These are phyloP conservation scores for Callionymus lyra DNA, from an alignment of 2,113 vertebrate species.

Conservation along the genomic window DNA sequence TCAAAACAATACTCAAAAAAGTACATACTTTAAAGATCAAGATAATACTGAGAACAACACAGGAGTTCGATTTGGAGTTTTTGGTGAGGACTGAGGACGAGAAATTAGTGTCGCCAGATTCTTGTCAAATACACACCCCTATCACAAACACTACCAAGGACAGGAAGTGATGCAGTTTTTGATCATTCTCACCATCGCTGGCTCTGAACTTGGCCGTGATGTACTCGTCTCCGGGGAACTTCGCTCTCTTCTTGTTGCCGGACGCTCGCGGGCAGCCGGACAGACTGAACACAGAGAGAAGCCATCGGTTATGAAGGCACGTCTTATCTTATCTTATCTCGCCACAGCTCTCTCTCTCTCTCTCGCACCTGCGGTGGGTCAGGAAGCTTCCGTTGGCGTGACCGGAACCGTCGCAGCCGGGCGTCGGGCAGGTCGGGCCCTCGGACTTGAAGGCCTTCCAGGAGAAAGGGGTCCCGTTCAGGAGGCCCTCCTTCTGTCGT, in stretches of 20 bases:
- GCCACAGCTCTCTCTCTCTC: background rate
- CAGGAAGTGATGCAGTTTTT: no score
- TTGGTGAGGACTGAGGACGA: no score
- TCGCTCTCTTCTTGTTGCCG: slow-evolving; percentile 90
- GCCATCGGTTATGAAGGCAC: background rate
- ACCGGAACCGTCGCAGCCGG: slow-evolving; percentile 89
- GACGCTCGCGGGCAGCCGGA: slow-evolving; percentile 95
- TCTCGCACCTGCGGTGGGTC: slow-evolving; percentile 86
- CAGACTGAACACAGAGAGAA: slow-evolving; percentile 70
- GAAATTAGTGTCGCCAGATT: no score
- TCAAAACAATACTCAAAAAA: no score
- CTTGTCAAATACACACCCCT: no score
- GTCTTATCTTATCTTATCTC: no score
- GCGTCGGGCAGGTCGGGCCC: slow-evolving; percentile 89
- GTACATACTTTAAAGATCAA: no score
- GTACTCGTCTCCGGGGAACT: slow-evolving; percentile 91
- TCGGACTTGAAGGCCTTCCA: slow-evolving; percentile 94
- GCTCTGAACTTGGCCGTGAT: slow-evolving; percentile 95
- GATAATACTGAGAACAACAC: no score
- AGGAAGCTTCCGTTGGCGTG: slow-evolving; percentile 96
- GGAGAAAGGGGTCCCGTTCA: slow-evolving; percentile 86
- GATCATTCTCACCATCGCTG: slow-evolving; percentile 78
- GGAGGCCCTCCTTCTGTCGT: slow-evolving; percentile 87
- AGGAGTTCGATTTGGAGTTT: no score
- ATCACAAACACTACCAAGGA: no score